Percentiles rank a stretch among this genome's conserved stretches.
Evolutionary conservation across 2,113 vertebrate genomes (phyloP).

Genomic region (Symphodus melops): DNA sequence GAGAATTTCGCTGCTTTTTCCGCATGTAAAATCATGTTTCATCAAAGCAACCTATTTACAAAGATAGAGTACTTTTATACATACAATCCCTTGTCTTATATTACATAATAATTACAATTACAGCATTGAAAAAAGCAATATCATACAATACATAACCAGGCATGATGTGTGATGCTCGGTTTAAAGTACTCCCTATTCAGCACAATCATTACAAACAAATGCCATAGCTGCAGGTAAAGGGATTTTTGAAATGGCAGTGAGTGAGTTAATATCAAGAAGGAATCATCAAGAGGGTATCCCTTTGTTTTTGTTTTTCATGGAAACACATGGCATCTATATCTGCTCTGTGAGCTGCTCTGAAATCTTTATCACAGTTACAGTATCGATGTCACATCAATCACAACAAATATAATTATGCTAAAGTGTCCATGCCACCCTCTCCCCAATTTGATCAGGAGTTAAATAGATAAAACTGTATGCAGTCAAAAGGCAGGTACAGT

Average conservation of each 20-base stretch:
- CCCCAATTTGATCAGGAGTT: conserved; percentile 58
- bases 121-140: conserved; percentile 40
- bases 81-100: conserved; percentile 49
- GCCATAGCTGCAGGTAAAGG: conserved; percentile 57
- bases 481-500: conserved; percentile 44
- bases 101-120: conserved; percentile 69
- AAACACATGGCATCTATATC: conserved; percentile 66
- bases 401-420: conserved; percentile 53
- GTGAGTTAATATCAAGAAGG: conserved; percentile 72
- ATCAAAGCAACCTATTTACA: conserved; percentile 62
- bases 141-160: conserved; percentile 29
- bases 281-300: conserved; percentile 79
- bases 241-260: conserved; percentile 72
- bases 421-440: conserved; percentile 42
- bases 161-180: conserved; percentile 33
- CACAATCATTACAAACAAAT: conserved; percentile 38
- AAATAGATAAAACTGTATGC: conserved; percentile 53
- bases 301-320: conserved; percentile 59
- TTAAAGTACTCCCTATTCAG: conserved; percentile 14
- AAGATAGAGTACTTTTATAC: conserved; percentile 41
- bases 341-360: conserved; percentile 80
- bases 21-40: conserved; percentile 32
- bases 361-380: conserved; percentile 75
- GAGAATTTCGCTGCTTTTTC: background rate
- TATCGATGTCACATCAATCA: conserved; percentile 64